Percentiles rank a stretch among this genome's conserved stretches.
Conservation (phyloP, 2,888 invertebrate genomes). For the Synergus laeviventris region DNA sequence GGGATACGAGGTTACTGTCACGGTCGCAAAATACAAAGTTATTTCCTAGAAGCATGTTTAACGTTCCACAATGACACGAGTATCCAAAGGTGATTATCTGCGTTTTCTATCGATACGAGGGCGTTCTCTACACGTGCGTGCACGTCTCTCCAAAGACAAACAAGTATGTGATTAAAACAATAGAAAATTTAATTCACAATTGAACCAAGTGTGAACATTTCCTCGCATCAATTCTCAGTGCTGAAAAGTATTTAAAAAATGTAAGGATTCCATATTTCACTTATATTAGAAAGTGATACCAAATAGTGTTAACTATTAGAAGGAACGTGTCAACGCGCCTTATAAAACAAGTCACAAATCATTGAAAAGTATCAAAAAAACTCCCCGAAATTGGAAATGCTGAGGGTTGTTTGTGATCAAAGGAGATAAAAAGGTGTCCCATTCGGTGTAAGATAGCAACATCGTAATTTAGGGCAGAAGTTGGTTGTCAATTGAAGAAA, state of each 20-base stretch:
- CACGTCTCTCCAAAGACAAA: not conserved
- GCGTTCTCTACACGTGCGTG: not conserved
- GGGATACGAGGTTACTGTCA: slow-evolving; percentile 63
- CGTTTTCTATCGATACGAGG: not conserved
- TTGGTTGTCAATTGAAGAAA: slow-evolving; percentile 15
- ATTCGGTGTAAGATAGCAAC: not conserved
- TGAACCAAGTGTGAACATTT: too few species aligned
- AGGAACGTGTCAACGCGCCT: not conserved
- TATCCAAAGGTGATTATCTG: not conserved
- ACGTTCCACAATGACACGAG: slow-evolving; percentile 6
- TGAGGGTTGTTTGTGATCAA: not conserved
- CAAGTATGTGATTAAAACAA: not conserved
- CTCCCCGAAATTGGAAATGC: not conserved
- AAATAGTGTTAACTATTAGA: too few species aligned
- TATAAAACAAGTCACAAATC: not conserved
- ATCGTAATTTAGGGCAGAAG: not conserved
- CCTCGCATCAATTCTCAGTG: not conserved
- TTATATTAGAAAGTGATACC: too few species aligned
- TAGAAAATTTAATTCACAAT: not conserved
- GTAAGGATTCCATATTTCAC: too few species aligned
- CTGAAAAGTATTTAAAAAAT: not conserved
- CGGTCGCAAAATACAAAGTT: slow-evolving; percentile 49
- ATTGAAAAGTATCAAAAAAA: not conserved
- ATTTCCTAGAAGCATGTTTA: slow-evolving; percentile 30
- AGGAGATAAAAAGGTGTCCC: not conserved